Evolutionary conservation across 2,113 vertebrate genomes (phyloP).

Genomic region (Athene cunicularia): DNA sequence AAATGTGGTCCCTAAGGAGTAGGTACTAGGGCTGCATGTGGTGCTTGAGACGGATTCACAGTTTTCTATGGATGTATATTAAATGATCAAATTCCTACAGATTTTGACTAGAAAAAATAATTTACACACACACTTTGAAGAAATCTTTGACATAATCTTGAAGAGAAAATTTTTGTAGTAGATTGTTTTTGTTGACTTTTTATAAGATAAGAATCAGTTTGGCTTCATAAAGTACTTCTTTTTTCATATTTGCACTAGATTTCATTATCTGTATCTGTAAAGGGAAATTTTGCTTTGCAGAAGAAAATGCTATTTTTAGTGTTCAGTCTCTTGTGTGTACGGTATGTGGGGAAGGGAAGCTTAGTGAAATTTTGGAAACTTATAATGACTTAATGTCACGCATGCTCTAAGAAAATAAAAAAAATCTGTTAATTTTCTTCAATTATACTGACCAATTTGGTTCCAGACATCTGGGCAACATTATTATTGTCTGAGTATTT

Average conservation of each 20-base stretch:
- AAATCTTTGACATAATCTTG: not conserved
- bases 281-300: not conserved
- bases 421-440: conserved; percentile 1
- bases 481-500: not conserved
- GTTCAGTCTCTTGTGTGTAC: not conserved
- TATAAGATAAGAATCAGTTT: not conserved
- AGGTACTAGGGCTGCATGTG: no score
- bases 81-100: not conserved
- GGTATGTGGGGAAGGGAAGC: not conserved
- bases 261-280: not conserved
- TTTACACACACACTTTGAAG: not conserved
- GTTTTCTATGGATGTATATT: not conserved
- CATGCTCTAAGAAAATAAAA: not conserved
- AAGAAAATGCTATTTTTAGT: not conserved
- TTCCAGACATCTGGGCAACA: not conserved
- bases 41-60: not conserved
- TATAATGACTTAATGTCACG: not conserved
- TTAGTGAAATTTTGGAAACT: not conserved
- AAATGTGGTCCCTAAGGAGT: not conserved
- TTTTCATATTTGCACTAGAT: not conserved
- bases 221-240: not conserved
- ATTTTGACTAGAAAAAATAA: not conserved
- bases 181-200: not conserved
- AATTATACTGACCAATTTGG: not conserved
- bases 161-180: not conserved